Evolutionary conservation across 2,113 vertebrate species (phyloP).

Genomic region (Varanus salvator): DNA sequence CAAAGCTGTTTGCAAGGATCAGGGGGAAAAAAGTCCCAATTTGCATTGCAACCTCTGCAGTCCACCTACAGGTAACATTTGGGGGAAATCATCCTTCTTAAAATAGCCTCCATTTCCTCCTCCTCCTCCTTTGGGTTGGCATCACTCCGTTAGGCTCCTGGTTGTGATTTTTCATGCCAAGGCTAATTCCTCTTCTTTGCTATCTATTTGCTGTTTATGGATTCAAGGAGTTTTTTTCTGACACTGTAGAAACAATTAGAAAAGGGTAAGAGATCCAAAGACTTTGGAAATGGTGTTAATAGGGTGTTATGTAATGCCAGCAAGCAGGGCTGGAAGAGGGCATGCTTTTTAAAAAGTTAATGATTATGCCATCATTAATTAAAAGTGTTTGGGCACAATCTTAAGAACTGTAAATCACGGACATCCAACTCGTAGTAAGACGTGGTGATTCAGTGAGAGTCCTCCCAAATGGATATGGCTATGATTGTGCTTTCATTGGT

Average conservation of each 20-base stretch:
- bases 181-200: background rate
- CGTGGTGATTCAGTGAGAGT: background rate
- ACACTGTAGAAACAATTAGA: background rate
- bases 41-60: rapidly evolving
- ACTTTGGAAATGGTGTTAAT: background rate
- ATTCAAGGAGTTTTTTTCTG: background rate
- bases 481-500: background rate
- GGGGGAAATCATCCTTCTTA: background rate
- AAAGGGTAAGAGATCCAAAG: background rate
- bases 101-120: conserved; percentile 9
- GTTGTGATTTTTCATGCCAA: background rate
- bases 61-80: background rate
- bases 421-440: background rate
- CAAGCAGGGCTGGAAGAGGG: background rate
- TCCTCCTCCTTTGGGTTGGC: background rate
- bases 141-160: background rate
- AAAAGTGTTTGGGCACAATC: background rate
- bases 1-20: background rate
- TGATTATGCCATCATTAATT: background rate
- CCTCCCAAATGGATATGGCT: background rate
- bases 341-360: background rate
- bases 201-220: background rate
- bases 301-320: background rate
- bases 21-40: background rate
- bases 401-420: background rate